Base-by-base conservation (phyloP, 2,797 vertebrate genomes). In the Scolopax rusticola region DNA sequence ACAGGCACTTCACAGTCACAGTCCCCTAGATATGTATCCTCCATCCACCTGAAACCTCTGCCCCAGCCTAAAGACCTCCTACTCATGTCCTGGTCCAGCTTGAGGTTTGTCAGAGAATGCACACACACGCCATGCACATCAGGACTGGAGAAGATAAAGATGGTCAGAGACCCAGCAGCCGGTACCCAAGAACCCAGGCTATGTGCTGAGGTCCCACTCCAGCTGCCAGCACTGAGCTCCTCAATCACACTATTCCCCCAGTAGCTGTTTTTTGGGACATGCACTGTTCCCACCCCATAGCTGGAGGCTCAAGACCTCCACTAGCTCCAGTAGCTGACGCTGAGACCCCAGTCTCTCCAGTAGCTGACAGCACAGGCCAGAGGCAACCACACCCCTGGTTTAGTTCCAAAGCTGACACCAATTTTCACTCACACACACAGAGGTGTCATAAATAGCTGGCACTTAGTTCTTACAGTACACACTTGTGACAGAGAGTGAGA, bases 121-220 rank as follows among this genome's bases (percentile, higher is more conserved):
- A 27, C 7, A 8, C 0, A 0, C 4, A 12, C 9, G 15, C 9
- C 7, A 28, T 4, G 7, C 19, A 21, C 4, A 8, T 3, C 20
- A 47, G 17, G 7, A 21, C 15, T 74, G 32, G 5, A 2, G 38
- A 48, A 63, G 7, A 43, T 16, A 59, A 63, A 48, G 23, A 10
- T 0, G 0, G 20, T 30, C 11, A 7, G 17, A 61, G 40, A 2
- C 30, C 24, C 43, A 59, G 40, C 33, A 71, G 21, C 63, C 3
- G 7, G 4, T 8, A 77, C 3, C 2, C 13, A 12, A 12, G 19
- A 8, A 38, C n/a, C 14, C 0, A 0, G 16, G 1, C 5, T 33
- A 4, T 14, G 5, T 43, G 14, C 30, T 76, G 38, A 47, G 8
- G 32, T 87, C 28, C 12, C 4, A 1, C 50, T 76, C 36, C 28